Evolutionary conservation across 2,797 vertebrate species (phyloP).

Genomic region (Acanthornis magna): DNA sequence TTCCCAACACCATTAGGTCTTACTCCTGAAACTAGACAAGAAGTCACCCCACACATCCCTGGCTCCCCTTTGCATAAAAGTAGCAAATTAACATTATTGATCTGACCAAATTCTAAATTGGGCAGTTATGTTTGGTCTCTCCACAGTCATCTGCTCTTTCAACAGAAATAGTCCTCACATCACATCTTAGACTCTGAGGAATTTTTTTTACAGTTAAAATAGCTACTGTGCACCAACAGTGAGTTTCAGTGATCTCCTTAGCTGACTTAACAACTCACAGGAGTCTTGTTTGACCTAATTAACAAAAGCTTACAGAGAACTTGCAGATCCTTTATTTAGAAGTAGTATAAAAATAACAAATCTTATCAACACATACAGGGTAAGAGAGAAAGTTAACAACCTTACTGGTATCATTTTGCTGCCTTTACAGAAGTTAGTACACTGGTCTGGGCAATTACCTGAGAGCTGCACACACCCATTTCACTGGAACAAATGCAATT

Average conservation of each 20-base stretch:
- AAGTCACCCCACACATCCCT: not conserved
- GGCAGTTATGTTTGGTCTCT: slow-evolving; percentile 29
- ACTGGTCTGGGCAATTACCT: not conserved
- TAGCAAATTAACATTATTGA: not conserved
- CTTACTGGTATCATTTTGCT: not conserved
- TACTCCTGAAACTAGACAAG: not conserved
- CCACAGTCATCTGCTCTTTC: slow-evolving; percentile 16
- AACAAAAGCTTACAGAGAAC: slow-evolving; percentile 47
- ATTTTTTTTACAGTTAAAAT: slow-evolving; percentile 45
- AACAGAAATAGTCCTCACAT: slow-evolving; percentile 42
- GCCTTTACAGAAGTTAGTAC: not conserved
- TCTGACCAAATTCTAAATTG: slow-evolving; percentile 21
- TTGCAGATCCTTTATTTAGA: slow-evolving; percentile 48
- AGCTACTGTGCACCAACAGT: slow-evolving; percentile 30
- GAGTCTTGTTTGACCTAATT: slow-evolving; percentile 64
- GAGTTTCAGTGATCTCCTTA: slow-evolving; percentile 41
- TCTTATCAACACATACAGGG: slow-evolving; percentile 8
- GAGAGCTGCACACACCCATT: not conserved
- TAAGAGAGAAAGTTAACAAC: slow-evolving; percentile 7
- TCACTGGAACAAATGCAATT: not conserved
- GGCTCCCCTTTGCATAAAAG: not conserved
- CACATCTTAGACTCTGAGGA: slow-evolving; percentile 44
- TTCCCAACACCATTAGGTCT: not conserved
- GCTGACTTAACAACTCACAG: slow-evolving; percentile 59
- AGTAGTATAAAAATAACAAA: slow-evolving; percentile 41